Conservation (phyloP, 2,797 vertebrate genomes). For the Dromococcyx pavoninus region DNA sequence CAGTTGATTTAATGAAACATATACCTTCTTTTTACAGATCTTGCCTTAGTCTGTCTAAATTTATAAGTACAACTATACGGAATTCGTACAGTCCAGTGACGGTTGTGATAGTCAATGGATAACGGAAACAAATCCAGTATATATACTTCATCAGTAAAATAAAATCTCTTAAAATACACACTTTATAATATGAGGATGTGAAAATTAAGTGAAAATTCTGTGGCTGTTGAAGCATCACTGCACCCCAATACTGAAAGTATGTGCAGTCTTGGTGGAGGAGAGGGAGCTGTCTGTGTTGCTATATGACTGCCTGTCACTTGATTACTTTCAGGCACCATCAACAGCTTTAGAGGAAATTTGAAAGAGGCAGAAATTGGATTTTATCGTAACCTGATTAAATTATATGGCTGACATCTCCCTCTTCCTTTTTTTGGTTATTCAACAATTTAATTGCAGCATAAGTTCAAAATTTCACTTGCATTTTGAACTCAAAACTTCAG, state of each 20-base stretch:
- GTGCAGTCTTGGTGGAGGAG: not conserved
- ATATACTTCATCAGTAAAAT: not conserved
- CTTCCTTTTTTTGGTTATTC: not conserved
- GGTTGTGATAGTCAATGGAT: not conserved
- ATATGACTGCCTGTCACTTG: not conserved
- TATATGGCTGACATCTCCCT: not conserved
- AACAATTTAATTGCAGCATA: not conserved
- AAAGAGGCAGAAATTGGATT: constrained; percentile 8
- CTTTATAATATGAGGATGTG: not conserved
- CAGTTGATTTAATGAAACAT: not conserved
- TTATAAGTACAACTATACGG: not conserved
- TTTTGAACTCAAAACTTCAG: not conserved
- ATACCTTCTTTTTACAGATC: not conserved
- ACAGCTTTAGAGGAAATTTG: not conserved
- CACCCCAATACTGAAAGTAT: not conserved
- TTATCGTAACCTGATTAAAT: not conserved
- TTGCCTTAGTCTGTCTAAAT: not conserved
- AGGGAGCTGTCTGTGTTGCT: not conserved
- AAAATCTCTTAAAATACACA: not conserved
- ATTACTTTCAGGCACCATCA: not conserved
- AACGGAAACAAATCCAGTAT: not conserved
- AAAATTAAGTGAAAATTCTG: not conserved
- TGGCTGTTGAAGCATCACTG: not conserved
- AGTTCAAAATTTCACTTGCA: not conserved
- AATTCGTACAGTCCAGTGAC: not conserved